phyloP scores from a whole-genome alignment of 2,888 invertebrate species.

The Cerastis rubricosa region DNA sequence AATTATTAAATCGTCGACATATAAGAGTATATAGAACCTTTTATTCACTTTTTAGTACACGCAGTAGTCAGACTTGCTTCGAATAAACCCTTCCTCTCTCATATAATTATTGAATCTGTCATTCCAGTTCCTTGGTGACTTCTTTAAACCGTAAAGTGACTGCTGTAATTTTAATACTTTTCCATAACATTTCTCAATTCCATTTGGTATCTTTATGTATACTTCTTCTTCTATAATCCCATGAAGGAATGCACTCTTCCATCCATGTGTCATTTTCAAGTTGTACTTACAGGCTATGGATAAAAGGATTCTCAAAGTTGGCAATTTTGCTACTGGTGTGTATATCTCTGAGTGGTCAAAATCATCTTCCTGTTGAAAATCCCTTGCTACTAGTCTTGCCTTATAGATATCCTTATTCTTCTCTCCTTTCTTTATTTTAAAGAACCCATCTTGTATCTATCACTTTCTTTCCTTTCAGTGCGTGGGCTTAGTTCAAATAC shows the following conservation, averaged over 20 bases:
- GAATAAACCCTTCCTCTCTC: slow-evolving; percentile 7
- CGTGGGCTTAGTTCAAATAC: no score
- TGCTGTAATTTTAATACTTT: not conserved
- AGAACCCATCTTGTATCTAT: no score
- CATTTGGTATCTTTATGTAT: not conserved
- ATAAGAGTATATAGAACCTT: not conserved
- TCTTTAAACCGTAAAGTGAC: not conserved
- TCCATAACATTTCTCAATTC: not conserved
- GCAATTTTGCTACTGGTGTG: not conserved
- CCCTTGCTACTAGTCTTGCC: not conserved
- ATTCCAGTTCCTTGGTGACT: not conserved
- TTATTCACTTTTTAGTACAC: not conserved
- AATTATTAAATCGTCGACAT: slow-evolving; percentile 1
- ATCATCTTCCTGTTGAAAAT: not conserved
- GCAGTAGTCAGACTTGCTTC: slow-evolving; percentile 2
- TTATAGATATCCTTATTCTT: no score
- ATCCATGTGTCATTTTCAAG: slow-evolving; percentile 1
- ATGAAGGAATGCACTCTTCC: not conserved
- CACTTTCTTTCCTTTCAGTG: no score
- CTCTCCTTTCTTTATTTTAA: no score
- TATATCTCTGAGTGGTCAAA: not conserved
- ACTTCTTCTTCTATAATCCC: not conserved
- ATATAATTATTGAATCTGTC: slow-evolving; percentile 2
- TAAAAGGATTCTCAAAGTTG: not conserved
- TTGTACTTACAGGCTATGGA: not conserved